Conservation (phyloP, 2,113 vertebrate species). For the Crotalus tigris region DNA sequence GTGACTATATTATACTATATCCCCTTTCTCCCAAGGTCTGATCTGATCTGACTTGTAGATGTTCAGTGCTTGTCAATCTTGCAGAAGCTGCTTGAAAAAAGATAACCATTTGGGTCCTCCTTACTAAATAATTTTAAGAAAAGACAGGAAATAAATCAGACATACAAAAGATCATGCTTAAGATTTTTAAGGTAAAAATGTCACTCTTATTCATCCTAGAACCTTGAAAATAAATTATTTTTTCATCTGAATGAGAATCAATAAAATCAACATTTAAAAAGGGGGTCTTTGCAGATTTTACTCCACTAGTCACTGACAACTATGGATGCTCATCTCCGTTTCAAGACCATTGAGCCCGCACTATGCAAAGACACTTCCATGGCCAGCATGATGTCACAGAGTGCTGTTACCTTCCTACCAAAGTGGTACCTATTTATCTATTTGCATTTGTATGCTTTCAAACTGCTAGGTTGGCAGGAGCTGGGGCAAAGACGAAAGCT, state of each 20-base stretch:
- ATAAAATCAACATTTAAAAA: conserved; percentile 16
- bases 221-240: conserved; percentile 23
- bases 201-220: conserved; percentile 24
- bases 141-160: neutral
- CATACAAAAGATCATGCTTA: neutral
- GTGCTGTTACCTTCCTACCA: too few species aligned
- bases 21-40: neutral
- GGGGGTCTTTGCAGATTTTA: neutral
- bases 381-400: too few species aligned
- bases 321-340: too few species aligned
- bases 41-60: neutral
- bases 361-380: too few species aligned
- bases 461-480: too few species aligned
- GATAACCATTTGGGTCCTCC: neutral
- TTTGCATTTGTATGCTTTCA: too few species aligned
- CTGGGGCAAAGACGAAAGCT: too few species aligned
- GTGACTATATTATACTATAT: neutral
- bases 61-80: neutral
- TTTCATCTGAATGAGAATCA: conserved; percentile 20
- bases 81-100: neutral
- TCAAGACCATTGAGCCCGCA: too few species aligned
- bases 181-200: conserved; percentile 32
- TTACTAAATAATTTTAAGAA: conserved; percentile 7
- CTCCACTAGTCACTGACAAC: too few species aligned
- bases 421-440: too few species aligned